Evolutionary conservation across 2,797 vertebrate genomes (phyloP).

Genomic region (Coregonus suidteri): DNA sequence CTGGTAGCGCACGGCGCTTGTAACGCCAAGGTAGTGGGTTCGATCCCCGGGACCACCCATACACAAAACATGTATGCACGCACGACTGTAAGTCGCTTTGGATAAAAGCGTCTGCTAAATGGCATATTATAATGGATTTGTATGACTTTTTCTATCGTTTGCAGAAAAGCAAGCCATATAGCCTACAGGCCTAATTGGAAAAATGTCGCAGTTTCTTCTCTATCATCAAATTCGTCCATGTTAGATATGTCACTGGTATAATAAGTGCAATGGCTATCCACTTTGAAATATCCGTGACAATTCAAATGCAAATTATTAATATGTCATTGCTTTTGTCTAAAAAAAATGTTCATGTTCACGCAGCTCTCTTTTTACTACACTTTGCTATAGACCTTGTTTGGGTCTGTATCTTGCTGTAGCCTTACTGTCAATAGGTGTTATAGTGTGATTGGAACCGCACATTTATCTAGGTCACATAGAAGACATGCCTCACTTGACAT

Average conservation of each 20-base stretch:
- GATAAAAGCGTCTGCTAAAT: too few relatives aligned
- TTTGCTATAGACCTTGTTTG: background rate
- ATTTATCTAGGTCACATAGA: slow-evolving; percentile 4
- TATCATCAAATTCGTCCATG: background rate
- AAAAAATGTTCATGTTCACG: background rate
- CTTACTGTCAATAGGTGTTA: background rate
- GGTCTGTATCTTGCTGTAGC: background rate
- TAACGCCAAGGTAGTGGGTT: too few relatives aligned
- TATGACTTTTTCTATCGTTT: too few relatives aligned
- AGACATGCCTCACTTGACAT: slow-evolving; percentile 2
- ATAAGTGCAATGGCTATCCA: background rate
- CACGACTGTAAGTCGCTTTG: too few relatives aligned
- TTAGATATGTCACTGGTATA: background rate
- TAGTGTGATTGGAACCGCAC: background rate
- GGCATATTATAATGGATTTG: too few relatives aligned
- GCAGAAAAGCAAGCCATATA: background rate
- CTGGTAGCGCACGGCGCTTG: too few relatives aligned
- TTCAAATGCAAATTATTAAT: background rate
- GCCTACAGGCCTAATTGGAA: too few relatives aligned
- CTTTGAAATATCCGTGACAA: background rate
- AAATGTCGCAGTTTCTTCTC: background rate
- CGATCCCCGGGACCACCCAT: too few relatives aligned
- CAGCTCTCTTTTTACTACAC: background rate
- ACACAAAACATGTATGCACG: too few relatives aligned
- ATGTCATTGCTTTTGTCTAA: background rate